Evolutionary conservation across 2,888 invertebrate genomes (phyloP).

Genomic region (Harmothoe impar): DNA sequence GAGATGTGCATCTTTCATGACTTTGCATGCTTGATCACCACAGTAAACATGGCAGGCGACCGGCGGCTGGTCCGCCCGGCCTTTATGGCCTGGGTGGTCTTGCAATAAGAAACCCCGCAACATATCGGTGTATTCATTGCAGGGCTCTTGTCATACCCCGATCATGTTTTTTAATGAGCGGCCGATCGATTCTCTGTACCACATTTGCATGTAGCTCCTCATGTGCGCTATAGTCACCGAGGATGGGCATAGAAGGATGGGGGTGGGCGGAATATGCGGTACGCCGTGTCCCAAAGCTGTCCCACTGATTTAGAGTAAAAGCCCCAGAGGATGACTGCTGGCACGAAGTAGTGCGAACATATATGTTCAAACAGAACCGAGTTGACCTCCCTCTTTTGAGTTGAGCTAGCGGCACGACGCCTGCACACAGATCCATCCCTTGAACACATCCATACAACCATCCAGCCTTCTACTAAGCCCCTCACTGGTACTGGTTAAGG

Average conservation of each 20-base stretch:
- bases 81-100: background rate
- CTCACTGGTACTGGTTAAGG: too few species aligned
- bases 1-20: constrained; percentile 46
- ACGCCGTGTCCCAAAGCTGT: too few species aligned
- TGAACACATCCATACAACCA: too few species aligned
- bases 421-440: too few species aligned
- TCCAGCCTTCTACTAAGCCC: too few species aligned
- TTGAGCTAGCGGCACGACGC: too few species aligned
- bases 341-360: too few species aligned
- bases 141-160: constrained; percentile 16
- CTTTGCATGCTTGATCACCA: constrained; percentile 48
- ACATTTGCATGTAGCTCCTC: constrained; percentile 28
- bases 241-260: background rate
- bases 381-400: too few species aligned
- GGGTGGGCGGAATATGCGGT: too few species aligned
- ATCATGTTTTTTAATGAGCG: constrained; percentile 24
- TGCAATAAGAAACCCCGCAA: constrained; percentile 12
- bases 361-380: too few species aligned
- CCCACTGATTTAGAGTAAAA: too few species aligned
- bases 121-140: constrained; percentile 38
- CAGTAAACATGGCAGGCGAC: constrained; percentile 27
- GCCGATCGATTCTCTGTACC: background rate
- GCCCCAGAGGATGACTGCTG: too few species aligned
- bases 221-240: background rate
- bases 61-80: background rate